Evolutionary conservation across 2,797 vertebrate species (phyloP).

Genomic region (Cyclura pinguis): DNA sequence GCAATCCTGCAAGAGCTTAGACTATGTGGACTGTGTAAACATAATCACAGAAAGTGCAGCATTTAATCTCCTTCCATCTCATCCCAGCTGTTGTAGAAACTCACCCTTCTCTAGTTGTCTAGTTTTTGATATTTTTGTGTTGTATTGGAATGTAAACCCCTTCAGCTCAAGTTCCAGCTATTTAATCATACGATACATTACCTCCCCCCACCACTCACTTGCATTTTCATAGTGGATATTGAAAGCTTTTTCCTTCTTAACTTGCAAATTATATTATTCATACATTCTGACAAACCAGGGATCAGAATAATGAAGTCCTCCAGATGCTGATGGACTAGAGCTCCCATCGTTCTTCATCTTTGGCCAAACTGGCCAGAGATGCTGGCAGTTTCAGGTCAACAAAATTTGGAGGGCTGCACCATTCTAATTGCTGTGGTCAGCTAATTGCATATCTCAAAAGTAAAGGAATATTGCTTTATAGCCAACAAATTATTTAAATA

Average conservation of each 20-base stretch:
- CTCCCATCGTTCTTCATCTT: too few relatives aligned
- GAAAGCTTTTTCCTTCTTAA: background rate
- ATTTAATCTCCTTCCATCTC: slow-evolving; percentile 55
- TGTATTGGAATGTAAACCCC: slow-evolving; percentile 41
- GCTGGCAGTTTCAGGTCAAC: too few relatives aligned
- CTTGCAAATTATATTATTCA: slow-evolving; percentile 10
- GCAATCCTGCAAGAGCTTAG: slow-evolving; percentile 16
- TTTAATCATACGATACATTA: slow-evolving; percentile 41
- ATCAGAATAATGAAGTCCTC: too few relatives aligned
- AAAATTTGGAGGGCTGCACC: too few relatives aligned
- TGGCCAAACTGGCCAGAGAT: too few relatives aligned
- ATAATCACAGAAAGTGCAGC: slow-evolving; percentile 35
- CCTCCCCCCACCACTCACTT: background rate
- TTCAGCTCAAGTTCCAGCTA: slow-evolving; percentile 30
- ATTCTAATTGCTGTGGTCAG: too few relatives aligned
- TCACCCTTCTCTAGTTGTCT: slow-evolving; percentile 51
- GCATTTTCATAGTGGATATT: slow-evolving; percentile 2
- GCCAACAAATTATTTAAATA: background rate
- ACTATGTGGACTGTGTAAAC: slow-evolving; percentile 20
- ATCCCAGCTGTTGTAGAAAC: slow-evolving; percentile 33
- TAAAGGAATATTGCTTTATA: background rate
- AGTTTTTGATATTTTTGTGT: slow-evolving; percentile 47
- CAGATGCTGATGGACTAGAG: too few relatives aligned
- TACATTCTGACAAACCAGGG: slow-evolving; percentile 42
- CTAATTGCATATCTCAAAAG: slow-evolving; percentile 41